These are phyloP conservation scores for Salvator merianae DNA, from an alignment of 2,113 vertebrate genomes.

Conservation along the genomic window DNA sequence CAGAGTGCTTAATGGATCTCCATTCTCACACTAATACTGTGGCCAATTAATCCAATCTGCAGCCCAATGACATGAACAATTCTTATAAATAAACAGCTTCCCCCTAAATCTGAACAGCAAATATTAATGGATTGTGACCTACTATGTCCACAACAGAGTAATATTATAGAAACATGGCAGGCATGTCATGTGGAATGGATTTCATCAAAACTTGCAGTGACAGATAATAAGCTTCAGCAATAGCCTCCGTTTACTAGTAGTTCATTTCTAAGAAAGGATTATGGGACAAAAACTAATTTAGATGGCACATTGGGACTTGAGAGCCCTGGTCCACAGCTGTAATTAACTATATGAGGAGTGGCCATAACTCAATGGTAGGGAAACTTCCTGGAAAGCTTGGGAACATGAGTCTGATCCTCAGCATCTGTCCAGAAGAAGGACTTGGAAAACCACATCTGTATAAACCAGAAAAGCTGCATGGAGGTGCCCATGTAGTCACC, in stretches of 20 bases:
- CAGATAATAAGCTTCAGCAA: background rate
- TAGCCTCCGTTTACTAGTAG: background rate
- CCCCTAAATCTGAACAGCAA: no score
- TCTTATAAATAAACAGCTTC: background rate
- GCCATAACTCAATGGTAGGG: no score
- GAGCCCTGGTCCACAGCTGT: no score
- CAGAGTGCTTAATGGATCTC: background rate
- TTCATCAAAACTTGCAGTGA: background rate
- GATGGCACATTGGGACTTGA: background rate
- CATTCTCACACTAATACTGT: background rate
- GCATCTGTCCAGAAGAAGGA: no score
- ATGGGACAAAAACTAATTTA: background rate
- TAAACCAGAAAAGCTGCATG: no score
- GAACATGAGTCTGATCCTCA: no score
- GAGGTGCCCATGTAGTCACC: no score
- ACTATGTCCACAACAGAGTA: background rate
- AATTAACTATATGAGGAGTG: background rate
- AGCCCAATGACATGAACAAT: background rate
- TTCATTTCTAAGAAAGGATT: background rate
- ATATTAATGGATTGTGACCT: background rate
- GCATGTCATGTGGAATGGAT: background rate
- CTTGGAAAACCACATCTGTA: no score
- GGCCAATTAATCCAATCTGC: background rate
- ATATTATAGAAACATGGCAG: background rate
- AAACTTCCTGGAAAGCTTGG: no score